A percentile compares a stretch with the other conserved stretches of the same genome.
phyloP scores from a whole-genome alignment of 2,113 vertebrate genomes.

The Cyphomyrus plagiostoma region DNA sequence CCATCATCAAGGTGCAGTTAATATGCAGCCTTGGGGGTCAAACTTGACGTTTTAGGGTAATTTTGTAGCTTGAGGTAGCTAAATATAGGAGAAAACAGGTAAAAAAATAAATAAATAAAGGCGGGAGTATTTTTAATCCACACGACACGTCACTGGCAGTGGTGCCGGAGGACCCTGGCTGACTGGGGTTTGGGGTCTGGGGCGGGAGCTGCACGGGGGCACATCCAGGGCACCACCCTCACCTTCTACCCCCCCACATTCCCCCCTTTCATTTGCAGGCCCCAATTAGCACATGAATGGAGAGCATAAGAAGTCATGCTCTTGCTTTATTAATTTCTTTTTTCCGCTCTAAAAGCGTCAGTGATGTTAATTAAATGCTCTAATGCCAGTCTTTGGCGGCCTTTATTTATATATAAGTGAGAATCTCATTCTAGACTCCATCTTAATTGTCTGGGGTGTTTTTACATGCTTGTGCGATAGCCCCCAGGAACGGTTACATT shows the following conservation, averaged over 20 bases:
- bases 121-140: not conserved
- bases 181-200: not conserved
- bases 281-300: not conserved
- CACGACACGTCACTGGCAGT: not conserved
- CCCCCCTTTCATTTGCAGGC: not conserved
- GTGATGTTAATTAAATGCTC: not conserved
- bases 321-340: not conserved
- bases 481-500: constrained; percentile 11
- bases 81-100: not conserved
- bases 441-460: not conserved
- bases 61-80: not conserved
- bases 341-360: not conserved
- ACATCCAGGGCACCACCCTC: not conserved
- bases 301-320: not conserved
- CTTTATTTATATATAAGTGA: not conserved
- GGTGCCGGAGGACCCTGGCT: not conserved
- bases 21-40: not conserved
- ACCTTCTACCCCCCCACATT: not conserved
- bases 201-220: too few relatives aligned
- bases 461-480: not conserved
- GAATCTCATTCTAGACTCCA: not conserved
- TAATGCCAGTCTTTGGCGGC: not conserved
- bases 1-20: not conserved
- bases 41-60: not conserved
- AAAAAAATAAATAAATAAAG: not conserved